Percentiles rank a stretch among this genome's conserved stretches.
These are phyloP conservation scores for Anarrhichthys ocellatus DNA, from an alignment of 2,113 vertebrate genomes.

Conservation along the genomic window DNA sequence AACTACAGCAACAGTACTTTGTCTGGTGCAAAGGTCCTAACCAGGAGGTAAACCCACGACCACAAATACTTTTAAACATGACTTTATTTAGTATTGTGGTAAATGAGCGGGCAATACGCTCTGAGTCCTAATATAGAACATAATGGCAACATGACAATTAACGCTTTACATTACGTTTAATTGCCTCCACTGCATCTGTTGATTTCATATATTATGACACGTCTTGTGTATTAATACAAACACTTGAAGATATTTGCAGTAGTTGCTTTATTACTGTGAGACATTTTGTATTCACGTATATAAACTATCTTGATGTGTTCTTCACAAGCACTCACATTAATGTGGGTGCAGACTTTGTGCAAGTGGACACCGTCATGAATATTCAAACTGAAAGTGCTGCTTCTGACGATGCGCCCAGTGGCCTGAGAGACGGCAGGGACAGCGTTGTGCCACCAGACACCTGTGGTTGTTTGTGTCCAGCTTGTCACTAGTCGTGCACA, in stretches of 20 bases:
- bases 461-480: neutral
- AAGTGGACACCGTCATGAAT: constrained; percentile 7
- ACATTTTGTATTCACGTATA: neutral
- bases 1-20: neutral
- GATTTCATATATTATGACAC: neutral
- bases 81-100: neutral
- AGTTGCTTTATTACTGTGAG: neutral
- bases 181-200: neutral
- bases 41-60: neutral
- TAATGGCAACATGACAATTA: too few species aligned
- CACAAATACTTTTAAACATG: neutral
- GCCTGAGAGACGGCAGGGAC: neutral
- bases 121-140: too few species aligned
- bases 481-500: neutral
- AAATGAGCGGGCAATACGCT: neutral
- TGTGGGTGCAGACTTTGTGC: neutral
- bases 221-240: neutral
- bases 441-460: neutral
- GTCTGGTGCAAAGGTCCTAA: neutral
- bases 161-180: too few species aligned
- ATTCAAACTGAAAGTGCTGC: neutral
- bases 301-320: constrained; percentile 1
- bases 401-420: neutral
- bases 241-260: neutral
- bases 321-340: neutral